Conservation (phyloP, 1,140 invertebrate species). For the Tyrophagus putrescentiae region DNA sequence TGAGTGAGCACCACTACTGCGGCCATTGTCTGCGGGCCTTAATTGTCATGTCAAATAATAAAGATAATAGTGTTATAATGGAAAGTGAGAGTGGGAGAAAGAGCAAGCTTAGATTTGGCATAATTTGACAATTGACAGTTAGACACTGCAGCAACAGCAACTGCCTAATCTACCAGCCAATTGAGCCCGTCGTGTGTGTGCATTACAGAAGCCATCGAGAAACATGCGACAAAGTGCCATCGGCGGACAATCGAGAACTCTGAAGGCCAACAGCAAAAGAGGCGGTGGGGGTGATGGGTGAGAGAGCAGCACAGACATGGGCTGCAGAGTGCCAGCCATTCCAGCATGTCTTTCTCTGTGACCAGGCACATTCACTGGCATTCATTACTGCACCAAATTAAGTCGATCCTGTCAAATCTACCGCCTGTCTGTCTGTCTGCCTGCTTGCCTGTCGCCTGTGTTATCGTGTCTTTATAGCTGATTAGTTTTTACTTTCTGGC, state of each 20-base stretch:
- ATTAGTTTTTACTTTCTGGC: background rate
- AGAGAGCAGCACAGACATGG: background rate
- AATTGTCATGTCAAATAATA: conserved; percentile 16
- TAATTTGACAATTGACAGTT: conserved; percentile 15
- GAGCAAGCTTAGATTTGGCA: conserved; percentile 14
- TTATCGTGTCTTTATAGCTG: conserved; percentile 1
- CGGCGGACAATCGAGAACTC: too few species aligned
- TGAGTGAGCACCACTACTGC: too few species aligned
- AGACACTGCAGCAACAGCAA: background rate
- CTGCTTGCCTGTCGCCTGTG: background rate
- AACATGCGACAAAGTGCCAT: too few species aligned
- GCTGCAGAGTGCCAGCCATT: too few species aligned
- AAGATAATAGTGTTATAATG: conserved; percentile 7
- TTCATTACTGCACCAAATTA: conserved; percentile 4
- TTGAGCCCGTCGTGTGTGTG: too few species aligned
- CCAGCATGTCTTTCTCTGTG: too few species aligned
- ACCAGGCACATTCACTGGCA: too few species aligned
- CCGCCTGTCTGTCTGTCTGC: too few species aligned
- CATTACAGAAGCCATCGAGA: too few species aligned
- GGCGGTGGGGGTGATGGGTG: background rate
- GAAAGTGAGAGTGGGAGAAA: too few species aligned
- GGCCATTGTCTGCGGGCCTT: background rate
- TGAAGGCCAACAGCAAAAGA: too few species aligned
- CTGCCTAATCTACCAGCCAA: background rate
- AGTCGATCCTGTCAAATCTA: conserved; percentile 15